Evolutionary conservation across 2,797 vertebrate species (phyloP), one percentile per base, ranked within the genome.

Genomic region (Acanthornis magna): DNA sequence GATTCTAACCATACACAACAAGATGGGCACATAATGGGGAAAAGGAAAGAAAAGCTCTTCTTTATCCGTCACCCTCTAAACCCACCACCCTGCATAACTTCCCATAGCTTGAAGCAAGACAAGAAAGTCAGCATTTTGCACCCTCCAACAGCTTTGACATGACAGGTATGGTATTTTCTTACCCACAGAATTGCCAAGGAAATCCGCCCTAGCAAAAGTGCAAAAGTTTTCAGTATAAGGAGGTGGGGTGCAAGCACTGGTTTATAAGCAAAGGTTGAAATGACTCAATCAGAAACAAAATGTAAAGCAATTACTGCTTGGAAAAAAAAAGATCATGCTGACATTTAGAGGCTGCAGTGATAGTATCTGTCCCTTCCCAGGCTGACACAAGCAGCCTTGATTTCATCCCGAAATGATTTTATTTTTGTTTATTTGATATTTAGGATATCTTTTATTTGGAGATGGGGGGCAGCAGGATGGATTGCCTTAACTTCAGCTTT

Each of bases 341-440:
- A 93, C 95, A 95, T 95, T 97, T 97, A 93, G 93, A 96, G 78
- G 68, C 65, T 91, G 47, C 77, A 85, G 85, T 96, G 97, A 97
- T 95, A 96, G 78, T 96, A 96, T 96, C 95, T 96, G 95, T 97
- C 96, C 97, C 96, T 97, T 97, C 93, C 85, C 88, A 97, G 96
- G 85, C 88, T 96, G 92, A 96, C 25, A 96, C 77, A 96, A 96
- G 86, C 95, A 97, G 97, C 86, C 95, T 95, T 97, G 91, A 95
- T 97, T 97, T 97, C 96, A 97, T 97, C 96, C 93, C 89, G 85
- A 92, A 97, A 96, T 93, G 66, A 96, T 96, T 98, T 96, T n/a
- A 96, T 95, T 98, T 96, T 74, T 79, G 71, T 79, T 65, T 66
- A 47, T 79, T 75, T 80, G 7, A 32, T 92, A 50, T 80, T 91